Evolutionary conservation across 2,113 vertebrate species (phyloP), one percentile per base, ranked within the genome.

Genomic region (Onychorhynchus coronatus): DNA sequence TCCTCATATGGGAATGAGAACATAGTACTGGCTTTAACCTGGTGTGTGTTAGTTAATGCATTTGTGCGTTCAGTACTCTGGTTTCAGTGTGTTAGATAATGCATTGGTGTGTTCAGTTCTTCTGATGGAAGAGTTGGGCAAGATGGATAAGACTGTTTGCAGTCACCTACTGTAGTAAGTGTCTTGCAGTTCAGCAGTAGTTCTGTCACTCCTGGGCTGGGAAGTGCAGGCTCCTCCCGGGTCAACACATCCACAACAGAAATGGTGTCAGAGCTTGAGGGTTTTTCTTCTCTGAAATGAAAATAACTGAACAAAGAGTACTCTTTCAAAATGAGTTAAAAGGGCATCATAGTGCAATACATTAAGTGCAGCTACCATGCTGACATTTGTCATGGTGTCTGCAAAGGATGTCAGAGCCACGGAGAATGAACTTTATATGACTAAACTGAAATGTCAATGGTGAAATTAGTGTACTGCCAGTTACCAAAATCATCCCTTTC

Each of bases 11-110:
- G 20, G 42, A 58, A 63, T 12, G 27, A 11, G 16, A 80, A 62
- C 23, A 39, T 30, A 50, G 13, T 12, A 70, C 9, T 55, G 2
- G 0, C 47, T 65, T 73, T 11, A 25, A 12, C 50, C 33, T 6
- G 0, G 37, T 88, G 52, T 41, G 31, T 72, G 20, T 71, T 35
- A 30, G n/a, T 71, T 65, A 47, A 72, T 59, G 22, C 5, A 16
- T n/a, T 31, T 68, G 35, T 27, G 35, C 33, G 19, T 25, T 65
- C n/a, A 31, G 0, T 12, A 25, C 11, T 59, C 33, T 6, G 0
- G 37, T 87, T 50, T 50, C 6, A 49, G 52, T 44, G n/a, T 68
- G 17, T 63, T 33, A 30, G 44, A 67, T 68, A 47, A 72, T 62
- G 25, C 5, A 16, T n/a, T n/a, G 68, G 33, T 30, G 39, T 33